phyloP scores from a whole-genome alignment of 2,113 vertebrate species.

The Pampusana beccarii region DNA sequence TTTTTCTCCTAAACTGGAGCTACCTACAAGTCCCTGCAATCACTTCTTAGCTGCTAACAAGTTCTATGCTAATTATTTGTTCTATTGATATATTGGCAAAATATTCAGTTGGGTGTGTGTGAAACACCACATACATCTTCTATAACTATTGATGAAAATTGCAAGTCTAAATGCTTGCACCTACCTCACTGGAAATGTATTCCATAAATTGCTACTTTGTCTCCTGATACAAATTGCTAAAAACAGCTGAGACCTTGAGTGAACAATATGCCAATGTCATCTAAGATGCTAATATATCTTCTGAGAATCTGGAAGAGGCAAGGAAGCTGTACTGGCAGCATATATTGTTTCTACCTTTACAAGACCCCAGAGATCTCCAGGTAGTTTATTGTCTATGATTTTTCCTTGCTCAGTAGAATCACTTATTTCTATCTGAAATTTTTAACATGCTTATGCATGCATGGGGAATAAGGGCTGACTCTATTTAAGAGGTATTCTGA shows the following conservation, averaged over 20 bases:
- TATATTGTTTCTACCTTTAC: background rate
- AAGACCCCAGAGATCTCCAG: background rate
- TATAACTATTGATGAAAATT: background rate
- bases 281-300: background rate
- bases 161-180: background rate
- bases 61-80: background rate
- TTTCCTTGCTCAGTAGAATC: background rate
- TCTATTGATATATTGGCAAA: background rate
- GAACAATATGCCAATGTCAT: background rate
- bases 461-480: background rate
- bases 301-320: background rate
- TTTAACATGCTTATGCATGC: conserved; percentile 3
- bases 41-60: background rate
- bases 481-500: background rate
- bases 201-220: background rate
- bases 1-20: background rate
- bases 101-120: background rate
- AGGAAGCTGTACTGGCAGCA: background rate
- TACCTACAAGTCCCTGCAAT: background rate
- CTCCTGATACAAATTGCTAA: background rate
- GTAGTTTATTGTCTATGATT: background rate
- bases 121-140: background rate
- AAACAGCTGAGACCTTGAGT: background rate
- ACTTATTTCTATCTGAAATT: background rate
- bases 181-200: background rate